Base-by-base conservation (phyloP, 2,888 invertebrate species). In the Azorinus chamasolen region DNA sequence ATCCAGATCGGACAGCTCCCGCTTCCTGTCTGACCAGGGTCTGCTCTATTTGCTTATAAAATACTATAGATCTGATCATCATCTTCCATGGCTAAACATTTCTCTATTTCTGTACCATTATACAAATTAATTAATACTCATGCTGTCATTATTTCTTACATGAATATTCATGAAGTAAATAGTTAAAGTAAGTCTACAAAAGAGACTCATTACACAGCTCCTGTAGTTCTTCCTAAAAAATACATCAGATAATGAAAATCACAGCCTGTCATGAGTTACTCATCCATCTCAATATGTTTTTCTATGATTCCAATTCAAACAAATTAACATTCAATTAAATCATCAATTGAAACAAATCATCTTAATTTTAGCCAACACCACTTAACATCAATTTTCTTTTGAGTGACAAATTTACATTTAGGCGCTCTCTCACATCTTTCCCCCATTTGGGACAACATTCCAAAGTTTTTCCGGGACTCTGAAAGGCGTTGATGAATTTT, bases 251-350 rank as follows among this genome's bases (percentile, higher is more conserved):
- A 4, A 32, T 32, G 32, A 10, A 32, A 10, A 32, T 6, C 3
- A 50, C 12, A 20, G 24, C 50, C 53, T 63, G 63, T 63, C 63
- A 63, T 24, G 24, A 51, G 4, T 39, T 41, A 24, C 24, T 51
- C 53, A 63, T 63, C 25, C 39, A 63, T 63, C 53, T 63, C 63
- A 12, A 37, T 63, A 27, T 63, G 53, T 51, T 63, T 41, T 41
- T 41, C n/a, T 41, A 43, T 63, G 37, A 39, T 63, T 39, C 41
- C 24, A 51, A 51, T 51, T 53, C 41, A 41, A 63, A 43, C 53
- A 50, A 63, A 63, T 63, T 77, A 71, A 77, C 58, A 53, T 77
- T 71, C 77, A 77, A 77, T 77, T 77, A 71, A 48, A 39, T 54
- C 51, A 65, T 54, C 57, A 53, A 57, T 55, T 54, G 45, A 62